A percentile compares a stretch with the other conserved stretches of the same genome.
Evolutionary conservation across 1,140 invertebrate species (phyloP).

Genomic region (Atta texana): DNA sequence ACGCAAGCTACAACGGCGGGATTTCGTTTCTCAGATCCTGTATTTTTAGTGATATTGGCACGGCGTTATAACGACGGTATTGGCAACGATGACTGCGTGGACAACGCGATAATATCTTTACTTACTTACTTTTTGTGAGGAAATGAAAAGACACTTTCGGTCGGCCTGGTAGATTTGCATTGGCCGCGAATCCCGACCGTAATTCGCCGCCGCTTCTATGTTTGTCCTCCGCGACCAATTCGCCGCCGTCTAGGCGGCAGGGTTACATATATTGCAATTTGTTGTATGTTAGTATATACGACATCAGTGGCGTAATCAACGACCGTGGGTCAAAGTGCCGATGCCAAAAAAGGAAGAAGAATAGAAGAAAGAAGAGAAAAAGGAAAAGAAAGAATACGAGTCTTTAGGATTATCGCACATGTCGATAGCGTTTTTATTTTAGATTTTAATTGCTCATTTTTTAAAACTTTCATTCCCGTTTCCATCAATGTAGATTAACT

Average conservation of each 20-base stretch:
- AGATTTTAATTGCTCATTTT: too few species aligned
- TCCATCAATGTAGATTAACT: too few species aligned
- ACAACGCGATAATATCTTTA: constrained; percentile 24
- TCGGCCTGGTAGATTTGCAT: background rate
- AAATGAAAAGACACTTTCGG: background rate
- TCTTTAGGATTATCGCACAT: background rate
- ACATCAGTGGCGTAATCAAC: constrained; percentile 25
- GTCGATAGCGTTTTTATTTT: background rate
- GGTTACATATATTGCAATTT: constrained; percentile 36
- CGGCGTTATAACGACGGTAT: constrained; percentile 36
- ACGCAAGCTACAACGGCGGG: constrained; percentile 28
- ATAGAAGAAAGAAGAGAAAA: background rate
- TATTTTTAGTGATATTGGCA: constrained; percentile 79
- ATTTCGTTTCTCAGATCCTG: constrained; percentile 26
- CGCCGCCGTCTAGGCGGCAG: constrained; percentile 12
- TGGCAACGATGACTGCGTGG: constrained; percentile 14
- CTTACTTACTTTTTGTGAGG: constrained; percentile 5
- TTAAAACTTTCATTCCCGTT: too few species aligned
- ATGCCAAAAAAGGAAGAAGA: background rate
- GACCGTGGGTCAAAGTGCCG: constrained; percentile 14
- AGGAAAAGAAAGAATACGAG: background rate
- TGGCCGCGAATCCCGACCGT: background rate
- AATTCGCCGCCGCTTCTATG: constrained; percentile 30
- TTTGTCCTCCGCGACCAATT: background rate
- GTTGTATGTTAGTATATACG: background rate